These are phyloP conservation scores for Glossosoma conforme DNA, from an alignment of 1,140 invertebrate species.

Conservation along the genomic window DNA sequence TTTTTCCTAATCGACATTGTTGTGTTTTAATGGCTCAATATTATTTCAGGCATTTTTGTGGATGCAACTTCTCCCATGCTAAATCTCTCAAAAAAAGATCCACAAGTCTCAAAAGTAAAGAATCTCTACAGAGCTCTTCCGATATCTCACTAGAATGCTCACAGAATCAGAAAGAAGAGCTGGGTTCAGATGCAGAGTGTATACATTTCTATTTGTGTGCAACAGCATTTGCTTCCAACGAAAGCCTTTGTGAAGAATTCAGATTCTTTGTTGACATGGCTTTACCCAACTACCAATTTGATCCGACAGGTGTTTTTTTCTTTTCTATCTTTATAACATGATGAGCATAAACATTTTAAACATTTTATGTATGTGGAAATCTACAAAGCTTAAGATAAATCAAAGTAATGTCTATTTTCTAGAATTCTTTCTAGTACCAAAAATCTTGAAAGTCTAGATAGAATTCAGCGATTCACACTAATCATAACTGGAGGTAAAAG, in stretches of 20 bases:
- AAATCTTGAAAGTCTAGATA: neutral
- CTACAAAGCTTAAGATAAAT: neutral
- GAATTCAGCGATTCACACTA: no score
- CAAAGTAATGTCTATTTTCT: neutral
- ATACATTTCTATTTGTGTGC: slow-evolving; percentile 70
- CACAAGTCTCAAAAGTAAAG: neutral
- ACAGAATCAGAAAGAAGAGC: neutral
- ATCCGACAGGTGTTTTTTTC: slow-evolving; percentile 10
- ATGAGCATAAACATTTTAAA: neutral
- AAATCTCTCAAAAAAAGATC: slow-evolving; percentile 14
- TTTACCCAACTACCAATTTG: slow-evolving; percentile 28
- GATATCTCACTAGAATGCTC: no score
- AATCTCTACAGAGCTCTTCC: neutral
- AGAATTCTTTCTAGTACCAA: neutral
- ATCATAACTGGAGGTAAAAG: no score
- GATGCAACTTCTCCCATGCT: neutral
- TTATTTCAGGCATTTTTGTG: slow-evolving; percentile 7
- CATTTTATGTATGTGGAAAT: neutral
- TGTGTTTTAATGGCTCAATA: neutral
- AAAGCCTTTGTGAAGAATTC: slow-evolving; percentile 65
- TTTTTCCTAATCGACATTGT: no score
- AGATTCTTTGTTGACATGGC: slow-evolving; percentile 55
- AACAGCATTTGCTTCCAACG: slow-evolving; percentile 72
- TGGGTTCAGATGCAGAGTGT: slow-evolving; percentile 36
- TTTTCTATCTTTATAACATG: neutral